Conservation (phyloP, 2,797 vertebrate species). For the Parotocinclus haroldoi region DNA sequence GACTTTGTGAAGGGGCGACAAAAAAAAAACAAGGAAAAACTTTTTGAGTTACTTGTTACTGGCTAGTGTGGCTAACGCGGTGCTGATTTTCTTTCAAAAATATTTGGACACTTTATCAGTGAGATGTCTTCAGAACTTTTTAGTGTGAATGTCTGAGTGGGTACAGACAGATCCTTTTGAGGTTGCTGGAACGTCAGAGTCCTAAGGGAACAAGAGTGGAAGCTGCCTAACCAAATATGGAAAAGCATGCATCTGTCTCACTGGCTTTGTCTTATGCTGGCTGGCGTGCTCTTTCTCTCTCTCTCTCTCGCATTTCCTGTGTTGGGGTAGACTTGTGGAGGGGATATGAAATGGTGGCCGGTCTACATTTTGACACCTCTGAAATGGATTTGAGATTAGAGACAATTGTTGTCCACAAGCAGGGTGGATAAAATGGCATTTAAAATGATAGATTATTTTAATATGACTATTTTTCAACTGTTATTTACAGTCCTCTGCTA, state of each 20-base stretch:
- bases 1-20: too few species aligned
- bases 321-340: slow-evolving; percentile 22
- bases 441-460: too few species aligned
- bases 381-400: neutral
- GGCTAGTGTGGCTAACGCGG: too few species aligned
- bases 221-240: slow-evolving; percentile 63
- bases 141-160: neutral
- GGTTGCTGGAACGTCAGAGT: slow-evolving; percentile 41
- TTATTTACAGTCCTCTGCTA: too few species aligned
- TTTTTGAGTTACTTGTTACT: too few species aligned
- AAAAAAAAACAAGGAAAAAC: too few species aligned
- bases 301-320: slow-evolving; percentile 22
- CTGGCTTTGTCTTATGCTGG: neutral
- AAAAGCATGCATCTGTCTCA: slow-evolving; percentile 18
- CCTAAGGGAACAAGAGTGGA: slow-evolving; percentile 32
- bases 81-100: too few species aligned
- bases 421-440: too few species aligned
- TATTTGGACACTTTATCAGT: neutral
- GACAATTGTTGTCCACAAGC: too few species aligned
- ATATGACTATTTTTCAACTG: too few species aligned
- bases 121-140: too few species aligned
- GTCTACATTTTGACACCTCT: neutral
- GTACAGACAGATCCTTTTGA: slow-evolving; percentile 21
- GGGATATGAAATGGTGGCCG: slow-evolving; percentile 23
- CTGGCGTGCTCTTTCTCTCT: too few species aligned